A percentile compares a stretch with the other conserved stretches of the same genome.
Evolutionary conservation across 1,140 invertebrate species (phyloP).

Genomic region (Achroia grisella): DNA sequence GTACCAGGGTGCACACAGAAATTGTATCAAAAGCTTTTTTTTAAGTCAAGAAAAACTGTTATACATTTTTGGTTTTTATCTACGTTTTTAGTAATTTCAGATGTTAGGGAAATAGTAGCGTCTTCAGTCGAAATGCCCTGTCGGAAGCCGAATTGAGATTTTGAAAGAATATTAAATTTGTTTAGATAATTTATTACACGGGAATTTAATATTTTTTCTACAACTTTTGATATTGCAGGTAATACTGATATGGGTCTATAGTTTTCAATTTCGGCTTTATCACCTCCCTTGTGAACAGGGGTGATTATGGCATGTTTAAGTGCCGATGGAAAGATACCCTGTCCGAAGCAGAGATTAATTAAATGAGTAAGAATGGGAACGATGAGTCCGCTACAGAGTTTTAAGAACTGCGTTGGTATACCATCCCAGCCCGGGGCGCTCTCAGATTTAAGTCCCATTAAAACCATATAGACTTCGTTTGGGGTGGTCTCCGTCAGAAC

Average conservation of each 20-base stretch:
- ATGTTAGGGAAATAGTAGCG: background rate
- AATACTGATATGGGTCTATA: conserved; percentile 9
- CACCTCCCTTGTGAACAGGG: conserved; percentile 5
- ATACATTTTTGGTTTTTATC: conserved; percentile 12
- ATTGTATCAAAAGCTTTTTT: conserved; percentile 28
- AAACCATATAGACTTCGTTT: conserved; percentile 3
- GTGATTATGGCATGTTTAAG: background rate
- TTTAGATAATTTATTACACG: background rate
- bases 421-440: conserved; percentile 6
- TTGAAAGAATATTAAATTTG: background rate
- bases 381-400: conserved; percentile 37
- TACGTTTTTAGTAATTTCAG: conserved; percentile 1
- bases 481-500: conserved; percentile 10
- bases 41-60: conserved; percentile 18
- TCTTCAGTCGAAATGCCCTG: conserved; percentile 1
- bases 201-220: background rate
- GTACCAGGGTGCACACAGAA: conserved; percentile 13
- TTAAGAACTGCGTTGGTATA: conserved; percentile 9
- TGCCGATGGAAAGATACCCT: background rate
- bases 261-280: background rate
- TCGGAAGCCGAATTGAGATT: conserved; percentile 1
- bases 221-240: conserved; percentile 2
- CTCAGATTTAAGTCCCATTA: conserved; percentile 11
- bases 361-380: background rate
- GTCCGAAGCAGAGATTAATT: background rate